Base-by-base conservation (phyloP, 2,888 invertebrate genomes). In the Scotopteryx bipunctaria region DNA sequence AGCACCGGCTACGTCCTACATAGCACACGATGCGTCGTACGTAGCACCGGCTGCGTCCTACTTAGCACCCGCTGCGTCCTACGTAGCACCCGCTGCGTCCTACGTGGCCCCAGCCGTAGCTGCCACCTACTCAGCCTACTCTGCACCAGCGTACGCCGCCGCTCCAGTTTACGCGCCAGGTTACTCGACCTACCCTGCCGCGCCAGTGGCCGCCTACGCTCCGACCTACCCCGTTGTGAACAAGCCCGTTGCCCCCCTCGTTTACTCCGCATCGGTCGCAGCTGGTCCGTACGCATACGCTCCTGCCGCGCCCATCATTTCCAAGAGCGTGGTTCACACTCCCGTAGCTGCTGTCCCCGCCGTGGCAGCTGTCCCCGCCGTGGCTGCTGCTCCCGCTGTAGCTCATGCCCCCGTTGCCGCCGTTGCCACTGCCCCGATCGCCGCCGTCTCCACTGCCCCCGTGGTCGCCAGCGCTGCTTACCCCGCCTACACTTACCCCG, bases 141-240 rank as follows among this genome's bases (percentile, higher is more conserved):
- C 9, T 5, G 41, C 42, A 32, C 16, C 47, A 11, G n/a, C n/a
- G n/a, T n/a, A n/a, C n/a, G n/a, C n/a, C n/a, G n/a, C n/a, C n/a
- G 46, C 45, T 31, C 38, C 33, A 4, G 19, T 19, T 3, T 38
- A 33, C 47, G 19, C 35, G 23, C 23, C 14, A n/a, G 21, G 29
- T 37, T 25, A 37, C 45, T 33, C 38, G 5, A 9, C 29, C 16
- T 49, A 42, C 48, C 44, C 38, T 19, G 42, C 31, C 19, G 33
- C 40, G 27, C 19, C 25, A 15, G 8, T 25, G n/a, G n/a, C n/a
- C n/a, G n/a, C n/a, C 45, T 44, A 45, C 33, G 6, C 48, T 6
- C 15, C 47, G 16, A n/a, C 21, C 11, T 1, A 11, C 5, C 13
- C 17, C 8, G 25, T 37, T 14, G 23, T 47, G 8, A 17, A 31